Evolutionary conservation across 2,113 vertebrate species (phyloP).

Genomic region (Panurus biarmicus): DNA sequence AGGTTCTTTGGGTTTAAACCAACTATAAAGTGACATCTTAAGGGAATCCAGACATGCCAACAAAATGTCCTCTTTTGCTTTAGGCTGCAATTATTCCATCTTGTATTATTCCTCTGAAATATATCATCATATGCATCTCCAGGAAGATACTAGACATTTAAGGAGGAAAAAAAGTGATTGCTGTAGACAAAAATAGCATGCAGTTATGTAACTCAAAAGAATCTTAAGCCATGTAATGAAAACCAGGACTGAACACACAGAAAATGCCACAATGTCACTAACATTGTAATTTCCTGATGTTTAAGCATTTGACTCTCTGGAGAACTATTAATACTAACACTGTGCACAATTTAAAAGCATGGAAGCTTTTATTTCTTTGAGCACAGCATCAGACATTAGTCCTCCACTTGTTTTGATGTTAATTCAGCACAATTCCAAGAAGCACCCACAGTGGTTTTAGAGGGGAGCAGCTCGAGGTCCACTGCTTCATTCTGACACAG

Average conservation of each 20-base stretch:
- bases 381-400: neutral
- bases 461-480: neutral
- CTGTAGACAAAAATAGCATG: neutral
- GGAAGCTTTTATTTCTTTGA: neutral
- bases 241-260: neutral
- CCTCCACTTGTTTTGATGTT: neutral
- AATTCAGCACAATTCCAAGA: neutral
- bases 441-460: neutral
- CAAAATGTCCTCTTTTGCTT: neutral
- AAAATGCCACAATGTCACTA: neutral
- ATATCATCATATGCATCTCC: neutral
- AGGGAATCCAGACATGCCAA: neutral
- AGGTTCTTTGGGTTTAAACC: neutral
- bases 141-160: neutral
- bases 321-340: neutral
- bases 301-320: neutral
- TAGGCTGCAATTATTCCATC: neutral
- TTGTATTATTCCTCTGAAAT: neutral
- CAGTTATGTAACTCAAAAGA: neutral
- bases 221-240: neutral
- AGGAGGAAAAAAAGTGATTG: neutral
- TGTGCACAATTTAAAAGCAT: neutral
- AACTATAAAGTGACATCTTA: neutral
- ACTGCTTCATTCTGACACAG: neutral
- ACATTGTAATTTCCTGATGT: neutral